A percentile compares a stretch with the other conserved stretches of the same genome.
Conservation (phyloP, 2,888 invertebrate genomes). For the Plebejus melissa region DNA sequence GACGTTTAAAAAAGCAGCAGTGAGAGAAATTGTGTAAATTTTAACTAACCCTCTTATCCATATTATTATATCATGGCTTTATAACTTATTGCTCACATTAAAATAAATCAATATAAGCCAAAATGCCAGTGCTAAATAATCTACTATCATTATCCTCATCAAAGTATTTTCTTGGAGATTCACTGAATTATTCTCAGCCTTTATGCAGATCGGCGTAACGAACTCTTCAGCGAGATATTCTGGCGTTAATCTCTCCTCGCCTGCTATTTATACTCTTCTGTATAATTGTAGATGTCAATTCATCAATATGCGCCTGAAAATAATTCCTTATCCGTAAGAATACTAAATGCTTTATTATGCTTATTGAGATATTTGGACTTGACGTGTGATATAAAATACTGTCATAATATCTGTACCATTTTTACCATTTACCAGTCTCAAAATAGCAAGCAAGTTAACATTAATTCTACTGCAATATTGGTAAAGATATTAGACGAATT, state of each 20-base stretch:
- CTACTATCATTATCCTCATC: background rate
- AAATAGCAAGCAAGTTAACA: no score
- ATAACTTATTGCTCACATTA: no score
- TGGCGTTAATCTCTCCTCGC: slow-evolving; percentile 25
- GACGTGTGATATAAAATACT: background rate
- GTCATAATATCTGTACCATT: no score
- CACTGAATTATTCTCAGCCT: background rate
- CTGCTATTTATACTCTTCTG: slow-evolving; percentile 19
- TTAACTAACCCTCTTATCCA: no score
- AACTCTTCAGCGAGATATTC: slow-evolving; percentile 18
- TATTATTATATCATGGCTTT: no score
- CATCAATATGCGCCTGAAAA: slow-evolving; percentile 22
- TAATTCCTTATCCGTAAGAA: background rate
- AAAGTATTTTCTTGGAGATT: background rate
- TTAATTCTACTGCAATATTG: no score
- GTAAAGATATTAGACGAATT: no score
- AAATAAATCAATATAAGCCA: no score
- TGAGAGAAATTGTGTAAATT: no score
- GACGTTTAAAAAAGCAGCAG: no score
- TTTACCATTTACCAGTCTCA: no score
- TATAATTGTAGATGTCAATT: background rate
- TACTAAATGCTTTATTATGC: background rate
- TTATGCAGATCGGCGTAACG: background rate
- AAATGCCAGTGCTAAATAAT: background rate
- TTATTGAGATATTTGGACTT: background rate